Base-by-base conservation (phyloP, 1,140 invertebrate species). In the Pachyrhynchus sulphureomaculatus region DNA sequence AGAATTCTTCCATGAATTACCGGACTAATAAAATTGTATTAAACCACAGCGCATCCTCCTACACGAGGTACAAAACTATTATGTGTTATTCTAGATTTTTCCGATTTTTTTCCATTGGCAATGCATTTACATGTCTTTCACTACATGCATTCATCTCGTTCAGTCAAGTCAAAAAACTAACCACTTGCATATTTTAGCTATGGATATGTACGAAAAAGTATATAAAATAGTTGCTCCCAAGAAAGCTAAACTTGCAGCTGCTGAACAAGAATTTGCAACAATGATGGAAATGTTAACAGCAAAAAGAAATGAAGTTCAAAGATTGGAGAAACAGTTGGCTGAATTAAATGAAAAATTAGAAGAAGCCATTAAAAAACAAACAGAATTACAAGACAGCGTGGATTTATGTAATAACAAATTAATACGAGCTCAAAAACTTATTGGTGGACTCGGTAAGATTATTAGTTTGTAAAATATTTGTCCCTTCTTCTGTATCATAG, bases 121-220 rank as follows among this genome's bases (percentile, higher is more conserved):
- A n/a, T n/a, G n/a, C n/a, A n/a, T n/a, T n/a, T n/a, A n/a, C n/a
- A n/a, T n/a, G n/a, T n/a, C n/a, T n/a, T n/a, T n/a, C n/a, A n/a
- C n/a, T n/a, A n/a, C n/a, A n/a, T n/a, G n/a, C n/a, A n/a, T n/a
- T n/a, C n/a, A n/a, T n/a, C n/a, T n/a, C n/a, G n/a, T n/a, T n/a
- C n/a, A n/a, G n/a, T n/a, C n/a, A n/a, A n/a, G n/a, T n/a, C n/a
- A n/a, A n/a, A n/a, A n/a, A n/a, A n/a, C n/a, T n/a, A n/a, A n/a
- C n/a, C n/a, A n/a, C n/a, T n/a, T n/a, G 15, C 4, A 5, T 44
- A 36, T 37, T 39, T 17, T 20, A 59, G 93, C 94, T 2, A 93
- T 97, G 87, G 91, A 95, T 73, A 85, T 92, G 74, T 96, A 96
- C 72, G 93, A 97, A 71, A 83, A 88, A 55, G 91, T 93, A 0